Percentiles rank a stretch among this genome's conserved stretches.
phyloP scores from a whole-genome alignment of 1,140 invertebrate species.

The Elysia chlorotica region DNA sequence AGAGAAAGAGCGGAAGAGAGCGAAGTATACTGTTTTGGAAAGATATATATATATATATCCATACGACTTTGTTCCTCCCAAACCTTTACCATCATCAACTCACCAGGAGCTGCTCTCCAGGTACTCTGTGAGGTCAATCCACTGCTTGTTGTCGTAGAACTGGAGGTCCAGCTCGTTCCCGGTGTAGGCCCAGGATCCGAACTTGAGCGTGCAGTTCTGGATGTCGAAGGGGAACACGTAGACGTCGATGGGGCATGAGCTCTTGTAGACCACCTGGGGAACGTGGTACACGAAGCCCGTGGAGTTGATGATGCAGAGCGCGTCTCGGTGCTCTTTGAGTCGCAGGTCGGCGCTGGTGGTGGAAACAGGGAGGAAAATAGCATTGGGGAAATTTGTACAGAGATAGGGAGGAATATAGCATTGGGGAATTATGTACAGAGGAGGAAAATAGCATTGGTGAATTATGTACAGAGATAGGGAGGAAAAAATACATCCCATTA shows the following conservation, averaged over 20 bases:
- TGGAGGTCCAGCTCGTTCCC: slow-evolving; percentile 64
- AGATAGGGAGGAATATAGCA: no score
- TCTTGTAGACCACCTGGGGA: slow-evolving; percentile 97
- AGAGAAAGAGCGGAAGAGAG: no score
- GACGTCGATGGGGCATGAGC: slow-evolving; percentile 79
- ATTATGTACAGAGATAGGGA: no score
- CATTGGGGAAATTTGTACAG: no score
- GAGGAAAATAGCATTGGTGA: no score
- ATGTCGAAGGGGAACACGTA: slow-evolving; percentile 57
- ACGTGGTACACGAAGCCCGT: slow-evolving; percentile 96
- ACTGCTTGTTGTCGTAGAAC: slow-evolving; percentile 33
- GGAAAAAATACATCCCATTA: no score
- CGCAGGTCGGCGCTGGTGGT: slow-evolving; percentile 54
- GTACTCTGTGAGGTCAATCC: slow-evolving; percentile 55
- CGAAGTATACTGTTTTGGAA: no score
- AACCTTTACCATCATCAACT: no score
- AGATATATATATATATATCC: no score
- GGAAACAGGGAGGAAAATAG: no score
- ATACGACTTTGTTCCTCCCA: no score
- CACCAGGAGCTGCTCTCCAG: slow-evolving; percentile 57
- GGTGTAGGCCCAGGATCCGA: slow-evolving; percentile 59
- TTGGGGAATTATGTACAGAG: no score
- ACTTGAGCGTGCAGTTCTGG: slow-evolving; percentile 56
- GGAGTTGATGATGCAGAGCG: slow-evolving; percentile 64
- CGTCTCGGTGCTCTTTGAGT: slow-evolving; percentile 51